Evolutionary conservation across 2,797 vertebrate genomes (phyloP).

Genomic region (Sebastes diaconus): DNA sequence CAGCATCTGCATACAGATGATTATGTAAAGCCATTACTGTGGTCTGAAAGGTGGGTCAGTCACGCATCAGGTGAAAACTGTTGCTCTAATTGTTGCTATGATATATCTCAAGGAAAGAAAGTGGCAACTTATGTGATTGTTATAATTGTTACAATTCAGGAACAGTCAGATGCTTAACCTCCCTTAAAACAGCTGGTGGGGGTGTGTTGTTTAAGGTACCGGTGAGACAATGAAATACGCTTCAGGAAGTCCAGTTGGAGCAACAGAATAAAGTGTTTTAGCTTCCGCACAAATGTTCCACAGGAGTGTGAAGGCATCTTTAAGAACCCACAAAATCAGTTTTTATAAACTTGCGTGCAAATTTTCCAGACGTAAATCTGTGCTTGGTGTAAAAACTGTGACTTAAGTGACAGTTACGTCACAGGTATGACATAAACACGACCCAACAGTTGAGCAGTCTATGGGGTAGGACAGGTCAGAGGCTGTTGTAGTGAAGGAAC

Average conservation of each 20-base stretch:
- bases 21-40: background rate
- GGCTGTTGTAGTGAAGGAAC: background rate
- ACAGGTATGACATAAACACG: background rate
- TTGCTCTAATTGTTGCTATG: background rate
- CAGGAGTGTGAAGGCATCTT: too few relatives aligned
- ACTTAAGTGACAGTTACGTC: background rate
- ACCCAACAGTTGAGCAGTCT: background rate
- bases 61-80: background rate
- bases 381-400: background rate
- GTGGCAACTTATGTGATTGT: background rate
- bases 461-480: background rate
- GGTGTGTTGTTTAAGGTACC: too few relatives aligned
- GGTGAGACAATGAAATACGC: too few relatives aligned
- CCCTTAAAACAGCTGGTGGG: too few relatives aligned
- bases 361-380: too few relatives aligned
- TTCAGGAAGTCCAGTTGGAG: too few relatives aligned
- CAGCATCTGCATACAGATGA: constrained; percentile 4
- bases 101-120: background rate
- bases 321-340: too few relatives aligned
- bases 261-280: too few relatives aligned
- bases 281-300: too few relatives aligned
- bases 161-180: too few relatives aligned
- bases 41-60: background rate
- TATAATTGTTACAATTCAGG: background rate
- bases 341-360: too few relatives aligned